Evolutionary conservation across 2,888 invertebrate genomes (phyloP), one percentile per base, ranked within the genome.

Genomic region (Scaptomyza caliginosa): DNA sequence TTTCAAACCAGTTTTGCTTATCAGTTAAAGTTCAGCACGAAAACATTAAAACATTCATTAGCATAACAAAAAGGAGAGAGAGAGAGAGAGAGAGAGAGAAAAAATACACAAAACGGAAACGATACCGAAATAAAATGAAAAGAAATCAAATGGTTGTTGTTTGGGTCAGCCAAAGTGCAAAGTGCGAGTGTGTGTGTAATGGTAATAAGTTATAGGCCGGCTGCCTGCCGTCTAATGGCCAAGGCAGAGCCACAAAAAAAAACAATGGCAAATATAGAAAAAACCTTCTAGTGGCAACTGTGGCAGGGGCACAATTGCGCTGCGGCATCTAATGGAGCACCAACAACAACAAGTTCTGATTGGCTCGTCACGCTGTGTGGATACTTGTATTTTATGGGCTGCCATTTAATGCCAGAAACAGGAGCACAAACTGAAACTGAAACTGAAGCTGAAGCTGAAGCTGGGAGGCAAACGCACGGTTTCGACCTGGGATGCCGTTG

Each of bases 131-230:
- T 19, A 21, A 68, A 65, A 63, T 23, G 43, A 65, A 60, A 19
- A 16, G 43, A 48, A 64, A 52, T 28, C 13, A 34, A 49, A 46
- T 23, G 28, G 13, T 32, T 32, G 32, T 13, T 13, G 4, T 30
- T n/a, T 13, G 32, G 55, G 50, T 6, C 17, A 4, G 5, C 43
- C 43, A 56, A 52, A 63, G 38, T 62, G 43, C 46, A 24, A 59
- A n/a, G n/a, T n/a, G n/a, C n/a, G n/a, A n/a, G n/a, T n/a, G 50
- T 63, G 70, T 63, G 59, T 72, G 65, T 74, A 67, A 72, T 67
- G 55, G 60, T 56, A 55, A 67, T 72, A 81, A 62, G 67, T 84
- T 64, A 71, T 58, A 54, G 32, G 19, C 26, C 42, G 16, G 52
- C 56, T 32, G 42, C 21, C 43, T 16, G 28, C 43, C 4, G 68